Conservation (phyloP, 2,797 vertebrate species). For the Aphelocoma californica region DNA sequence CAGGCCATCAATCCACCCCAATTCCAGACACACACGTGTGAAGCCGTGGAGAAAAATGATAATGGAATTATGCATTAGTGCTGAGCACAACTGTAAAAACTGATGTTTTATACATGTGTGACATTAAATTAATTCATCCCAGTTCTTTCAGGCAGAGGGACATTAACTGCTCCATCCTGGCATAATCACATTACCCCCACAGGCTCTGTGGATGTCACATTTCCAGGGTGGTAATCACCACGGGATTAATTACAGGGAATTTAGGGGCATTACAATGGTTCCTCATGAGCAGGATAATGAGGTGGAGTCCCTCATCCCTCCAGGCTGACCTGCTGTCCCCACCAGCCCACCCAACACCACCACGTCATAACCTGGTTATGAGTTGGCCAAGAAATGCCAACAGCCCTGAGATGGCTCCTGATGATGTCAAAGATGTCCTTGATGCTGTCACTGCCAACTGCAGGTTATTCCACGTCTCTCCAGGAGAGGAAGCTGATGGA, state of each 20-base stretch:
- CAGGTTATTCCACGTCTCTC: neutral
- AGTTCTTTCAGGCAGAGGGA: neutral
- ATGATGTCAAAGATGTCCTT: neutral
- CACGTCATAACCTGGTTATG: neutral
- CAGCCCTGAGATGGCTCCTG: neutral
- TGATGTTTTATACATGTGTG: neutral
- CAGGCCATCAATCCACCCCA: neutral
- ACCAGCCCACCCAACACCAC: neutral
- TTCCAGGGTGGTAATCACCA: neutral
- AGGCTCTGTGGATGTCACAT: neutral
- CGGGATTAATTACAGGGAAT: slow-evolving; percentile 17
- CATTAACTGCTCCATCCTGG: neutral
- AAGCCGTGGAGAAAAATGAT: neutral
- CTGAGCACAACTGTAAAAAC: neutral
- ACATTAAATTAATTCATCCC: neutral
- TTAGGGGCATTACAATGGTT: neutral
- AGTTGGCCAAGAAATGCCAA: neutral
- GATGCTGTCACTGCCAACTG: neutral
- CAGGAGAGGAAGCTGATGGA: neutral
- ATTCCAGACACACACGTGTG: neutral
- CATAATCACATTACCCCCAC: neutral
- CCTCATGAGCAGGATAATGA: neutral
- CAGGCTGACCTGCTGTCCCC: neutral
- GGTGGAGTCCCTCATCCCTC: neutral
- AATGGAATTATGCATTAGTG: neutral